Base-by-base conservation (phyloP, 1,140 invertebrate species). In the Platyura marginata region DNA sequence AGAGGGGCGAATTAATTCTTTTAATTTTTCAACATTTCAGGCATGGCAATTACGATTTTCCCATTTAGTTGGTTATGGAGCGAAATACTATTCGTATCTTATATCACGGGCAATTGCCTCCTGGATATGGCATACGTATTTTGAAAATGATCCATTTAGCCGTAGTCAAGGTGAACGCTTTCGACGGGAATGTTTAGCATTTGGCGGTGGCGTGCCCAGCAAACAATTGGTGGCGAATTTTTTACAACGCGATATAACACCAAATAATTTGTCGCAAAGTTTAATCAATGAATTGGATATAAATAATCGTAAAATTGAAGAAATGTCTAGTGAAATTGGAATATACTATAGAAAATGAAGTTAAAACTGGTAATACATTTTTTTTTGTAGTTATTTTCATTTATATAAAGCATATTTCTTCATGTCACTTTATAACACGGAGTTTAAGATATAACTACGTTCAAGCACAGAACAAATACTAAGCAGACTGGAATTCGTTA, bases 41-140 rank as follows among this genome's bases (percentile, higher is more conserved):
- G 90, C 93, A 10, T 97, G 90, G 88, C 93, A 98, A 57, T 71
- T 94, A 45, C 70, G 93, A 39, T 98, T 98, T 68, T 84, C 89
- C 44, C 95, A 99, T 65, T 64, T 98, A 22, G 86, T 97, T 5
- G 91, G 92, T 3, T 98, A 99, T 63, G 95, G 94, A 22, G 92
- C 91, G 0, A 96, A 95, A 64, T 98, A 98, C 66, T 98, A 98
- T 62, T 86, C 93, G 0, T 98, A 99, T 65, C 65, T 97, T 38
- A 81, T 97, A 53, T 96, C 94, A 1, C 72, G 87, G 49, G 86
- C 92, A 18, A 76, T 96, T 32, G 92, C 94, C 1, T 84, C 87
- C 21, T 79, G 79, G 67, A 92, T 95, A 47, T 98, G 94, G 93
- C 77, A 89, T 51, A 73, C 74, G 16, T 81, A 82, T 53, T 97